These are phyloP conservation scores for Chunga burmeisteri DNA, from an alignment of 2,113 vertebrate species.

Conservation along the genomic window DNA sequence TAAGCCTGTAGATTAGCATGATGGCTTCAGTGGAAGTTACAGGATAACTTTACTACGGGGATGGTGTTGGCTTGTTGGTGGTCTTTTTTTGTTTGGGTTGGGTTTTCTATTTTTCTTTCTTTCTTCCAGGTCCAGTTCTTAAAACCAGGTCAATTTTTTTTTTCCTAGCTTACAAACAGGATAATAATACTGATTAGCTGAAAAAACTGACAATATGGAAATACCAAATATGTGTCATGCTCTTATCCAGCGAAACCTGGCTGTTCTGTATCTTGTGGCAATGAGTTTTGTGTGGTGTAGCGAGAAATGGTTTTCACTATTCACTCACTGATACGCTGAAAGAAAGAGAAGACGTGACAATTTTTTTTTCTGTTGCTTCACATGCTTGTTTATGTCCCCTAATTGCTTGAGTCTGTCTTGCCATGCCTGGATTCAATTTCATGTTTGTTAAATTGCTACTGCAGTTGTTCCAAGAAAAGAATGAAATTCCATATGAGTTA, in stretches of 20 bases:
- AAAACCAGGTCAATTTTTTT: background rate
- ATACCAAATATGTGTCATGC: fast-evolving
- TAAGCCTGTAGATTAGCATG: fast-evolving
- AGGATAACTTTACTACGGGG: too few species aligned
- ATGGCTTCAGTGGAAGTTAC: background rate
- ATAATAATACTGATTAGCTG: background rate
- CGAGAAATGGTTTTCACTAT: background rate
- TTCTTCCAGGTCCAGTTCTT: background rate
- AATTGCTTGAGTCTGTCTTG: background rate
- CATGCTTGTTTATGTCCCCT: background rate
- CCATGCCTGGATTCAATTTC: background rate
- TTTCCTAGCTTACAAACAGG: background rate
- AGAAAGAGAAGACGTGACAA: background rate
- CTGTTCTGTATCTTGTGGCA: background rate
- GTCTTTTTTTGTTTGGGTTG: too few species aligned
- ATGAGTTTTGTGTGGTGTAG: fast-evolving
- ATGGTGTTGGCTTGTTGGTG: background rate
- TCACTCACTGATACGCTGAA: background rate
- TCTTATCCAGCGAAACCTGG: background rate
- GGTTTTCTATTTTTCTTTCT: too few species aligned
- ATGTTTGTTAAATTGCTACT: background rate
- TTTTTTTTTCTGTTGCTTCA: background rate
- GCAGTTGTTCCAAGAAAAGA: background rate
- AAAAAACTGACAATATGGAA: background rate
- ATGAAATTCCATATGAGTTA: fast-evolving